phyloP scores from a whole-genome alignment of 2,797 vertebrate species.

The Gallinago nigripennis region DNA sequence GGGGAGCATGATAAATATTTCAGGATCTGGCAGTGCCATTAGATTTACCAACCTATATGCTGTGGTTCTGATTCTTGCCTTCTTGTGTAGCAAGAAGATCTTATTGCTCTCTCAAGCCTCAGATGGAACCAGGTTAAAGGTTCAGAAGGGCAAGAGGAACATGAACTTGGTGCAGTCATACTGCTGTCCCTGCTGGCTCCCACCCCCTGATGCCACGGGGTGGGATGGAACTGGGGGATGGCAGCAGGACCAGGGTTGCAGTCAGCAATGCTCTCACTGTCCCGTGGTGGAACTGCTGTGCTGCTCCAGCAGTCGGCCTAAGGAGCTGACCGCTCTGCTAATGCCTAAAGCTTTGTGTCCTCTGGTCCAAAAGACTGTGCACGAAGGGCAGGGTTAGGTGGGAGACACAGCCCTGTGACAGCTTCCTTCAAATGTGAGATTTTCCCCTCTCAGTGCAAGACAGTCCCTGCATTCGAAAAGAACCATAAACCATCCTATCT shows the following conservation, averaged over 20 bases:
- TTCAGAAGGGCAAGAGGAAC: not conserved
- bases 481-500: not conserved
- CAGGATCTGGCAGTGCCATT: not conserved
- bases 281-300: fast-evolving
- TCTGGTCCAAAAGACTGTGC: not conserved
- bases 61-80: not conserved
- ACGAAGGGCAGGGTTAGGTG: not conserved
- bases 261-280: not conserved
- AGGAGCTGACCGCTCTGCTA: not conserved
- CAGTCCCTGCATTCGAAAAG: not conserved
- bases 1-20: not conserved
- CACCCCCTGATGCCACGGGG: fast-evolving
- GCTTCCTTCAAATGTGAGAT: not conserved
- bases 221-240: not conserved
- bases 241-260: not conserved
- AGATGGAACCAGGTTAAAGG: not conserved
- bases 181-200: not conserved
- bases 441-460: not conserved
- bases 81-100: not conserved
- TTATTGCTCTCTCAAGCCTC: not conserved
- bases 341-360: fast-evolving
- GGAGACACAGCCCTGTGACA: not conserved
- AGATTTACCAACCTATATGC: not conserved
- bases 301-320: not conserved
- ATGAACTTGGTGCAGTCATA: fast-evolving